Evolutionary conservation across 2,888 invertebrate genomes (phyloP), one percentile per base, ranked within the genome.

Genomic region (Griposia aprilina): DNA sequence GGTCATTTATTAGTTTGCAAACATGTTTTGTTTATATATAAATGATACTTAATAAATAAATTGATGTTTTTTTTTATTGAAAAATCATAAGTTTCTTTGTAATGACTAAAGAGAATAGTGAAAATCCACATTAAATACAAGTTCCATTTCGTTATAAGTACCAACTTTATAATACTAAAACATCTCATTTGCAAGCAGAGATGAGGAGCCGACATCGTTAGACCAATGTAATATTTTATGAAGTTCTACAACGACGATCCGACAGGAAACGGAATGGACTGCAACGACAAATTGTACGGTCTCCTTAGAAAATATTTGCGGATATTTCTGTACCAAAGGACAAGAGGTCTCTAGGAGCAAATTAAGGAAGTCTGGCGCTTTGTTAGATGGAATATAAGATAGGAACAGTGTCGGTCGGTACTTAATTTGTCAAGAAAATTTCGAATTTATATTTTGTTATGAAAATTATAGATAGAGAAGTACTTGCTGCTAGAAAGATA

Each of bases 281-380:
- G 85, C 87, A 87, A 72, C 86, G 89, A 89, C 92, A 91, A 91
- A 92, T 92, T 90, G 91, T 89, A 82, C 76, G 85, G 84, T 72
- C 80, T 81, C 57, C 69, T 72, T 76, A 71, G 83, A 79, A 90
- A 90, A 90, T 89, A 85, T 83, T n/a, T n/a, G 87, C 87, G 80
- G 81, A 85, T 86, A 91, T 90, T 88, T 86, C 79, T 77, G 81
- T 75, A 78, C 69, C 77, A 82, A 85, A 89, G 70, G 45, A 75
- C 55, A 66, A 55, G 69, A 45, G 69, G 82, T 80, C 73, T 70
- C 52, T 50, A 70, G 59, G 62, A 75, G 66, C 65, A 72, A 80
- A 80, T 88, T 78, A 79, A 41, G 67, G 50, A 70, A 70, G 74
- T 36, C 65, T 76, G 55, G 50, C 26, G 74, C 52, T 72, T 78